A percentile compares a stretch with the other conserved stretches of the same genome.
Conservation (phyloP, 30 jellyfish, hydroid and myxozoan genomes). For the Catostylus mosaicus region DNA sequence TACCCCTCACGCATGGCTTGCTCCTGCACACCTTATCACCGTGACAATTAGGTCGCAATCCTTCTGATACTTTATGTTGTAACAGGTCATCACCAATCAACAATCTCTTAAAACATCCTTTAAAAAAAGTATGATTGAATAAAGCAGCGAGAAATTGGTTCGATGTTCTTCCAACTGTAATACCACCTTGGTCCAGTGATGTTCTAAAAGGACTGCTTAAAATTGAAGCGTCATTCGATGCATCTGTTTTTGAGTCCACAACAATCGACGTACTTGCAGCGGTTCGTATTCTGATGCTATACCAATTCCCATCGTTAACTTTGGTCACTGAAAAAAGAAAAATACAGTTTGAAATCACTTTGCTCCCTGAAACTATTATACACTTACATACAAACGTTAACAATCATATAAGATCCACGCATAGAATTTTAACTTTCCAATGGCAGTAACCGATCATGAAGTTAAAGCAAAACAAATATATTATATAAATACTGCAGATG, state of each 20-base stretch:
- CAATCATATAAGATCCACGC: too few species aligned
- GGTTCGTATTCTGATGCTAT: background rate
- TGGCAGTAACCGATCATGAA: too few species aligned
- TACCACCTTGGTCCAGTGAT: conserved; percentile 14
- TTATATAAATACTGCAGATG: too few species aligned
- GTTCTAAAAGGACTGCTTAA: conserved; percentile 10
- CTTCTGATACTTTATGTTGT: conserved; percentile 8
- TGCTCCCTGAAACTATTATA: too few species aligned
- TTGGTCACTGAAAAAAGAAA: conserved; percentile 14
- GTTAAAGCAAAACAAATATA: too few species aligned
- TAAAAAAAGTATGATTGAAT: conserved; percentile 18
- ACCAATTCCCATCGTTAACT: conserved; percentile 25
- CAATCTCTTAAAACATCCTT: conserved; percentile 64
- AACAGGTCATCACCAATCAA: conserved; percentile 41
- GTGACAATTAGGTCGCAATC: conserved; percentile 50
- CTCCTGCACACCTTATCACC: conserved; percentile 56
- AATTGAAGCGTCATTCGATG: background rate
- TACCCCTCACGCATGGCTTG: conserved; percentile 56
- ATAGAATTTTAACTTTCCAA: too few species aligned
- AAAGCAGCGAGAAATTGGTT: background rate
- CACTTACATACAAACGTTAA: too few species aligned
- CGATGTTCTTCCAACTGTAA: conserved; percentile 36
- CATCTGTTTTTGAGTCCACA: conserved; percentile 10
- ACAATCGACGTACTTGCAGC: background rate
- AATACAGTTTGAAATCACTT: background rate